Evolutionary conservation across 2,888 invertebrate species (phyloP).

Genomic region (Megamerina dolium): DNA sequence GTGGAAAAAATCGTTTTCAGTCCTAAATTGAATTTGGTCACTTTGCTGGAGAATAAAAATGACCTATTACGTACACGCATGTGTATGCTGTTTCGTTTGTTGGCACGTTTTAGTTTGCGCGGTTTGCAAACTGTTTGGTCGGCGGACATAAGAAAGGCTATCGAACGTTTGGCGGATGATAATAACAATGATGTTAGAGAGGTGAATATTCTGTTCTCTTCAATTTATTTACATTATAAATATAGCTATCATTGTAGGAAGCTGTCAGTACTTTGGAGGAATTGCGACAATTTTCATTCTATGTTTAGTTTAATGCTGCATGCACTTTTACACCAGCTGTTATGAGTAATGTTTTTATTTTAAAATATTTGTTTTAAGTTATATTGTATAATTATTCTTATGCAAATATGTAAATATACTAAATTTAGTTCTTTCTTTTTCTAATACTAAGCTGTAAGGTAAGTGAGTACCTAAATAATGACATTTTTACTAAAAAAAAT

Average conservation of each 20-base stretch:
- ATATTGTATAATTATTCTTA: background rate
- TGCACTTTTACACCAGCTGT: no score
- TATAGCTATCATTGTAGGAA: conserved; percentile 28
- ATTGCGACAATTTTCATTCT: conserved; percentile 45
- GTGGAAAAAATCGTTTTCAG: conserved; percentile 65
- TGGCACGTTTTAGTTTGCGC: conserved; percentile 63
- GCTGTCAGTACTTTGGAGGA: conserved; percentile 44
- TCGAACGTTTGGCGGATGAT: conserved; percentile 40
- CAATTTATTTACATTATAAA: conserved; percentile 1
- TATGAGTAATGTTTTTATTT: conserved; percentile 1
- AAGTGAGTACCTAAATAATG: no score
- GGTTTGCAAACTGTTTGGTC: conserved; percentile 52
- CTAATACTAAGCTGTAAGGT: no score
- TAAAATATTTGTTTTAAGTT: conserved; percentile 1
- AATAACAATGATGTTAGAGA: conserved; percentile 31
- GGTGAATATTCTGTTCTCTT: conserved; percentile 21
- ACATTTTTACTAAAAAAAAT: no score
- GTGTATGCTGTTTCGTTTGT: conserved; percentile 64
- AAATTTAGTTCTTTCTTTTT: no score
- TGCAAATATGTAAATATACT: no score
- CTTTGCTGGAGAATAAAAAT: conserved; percentile 56
- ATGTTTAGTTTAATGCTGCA: conserved; percentile 22
- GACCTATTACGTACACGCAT: conserved; percentile 57
- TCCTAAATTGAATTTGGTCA: conserved; percentile 52
- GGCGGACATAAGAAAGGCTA: conserved; percentile 31